Percentiles rank a stretch among this genome's conserved stretches.
phyloP scores from a whole-genome alignment of 64 coral and sea anemone genomes.

The Catalaphyllia jardinei region DNA sequence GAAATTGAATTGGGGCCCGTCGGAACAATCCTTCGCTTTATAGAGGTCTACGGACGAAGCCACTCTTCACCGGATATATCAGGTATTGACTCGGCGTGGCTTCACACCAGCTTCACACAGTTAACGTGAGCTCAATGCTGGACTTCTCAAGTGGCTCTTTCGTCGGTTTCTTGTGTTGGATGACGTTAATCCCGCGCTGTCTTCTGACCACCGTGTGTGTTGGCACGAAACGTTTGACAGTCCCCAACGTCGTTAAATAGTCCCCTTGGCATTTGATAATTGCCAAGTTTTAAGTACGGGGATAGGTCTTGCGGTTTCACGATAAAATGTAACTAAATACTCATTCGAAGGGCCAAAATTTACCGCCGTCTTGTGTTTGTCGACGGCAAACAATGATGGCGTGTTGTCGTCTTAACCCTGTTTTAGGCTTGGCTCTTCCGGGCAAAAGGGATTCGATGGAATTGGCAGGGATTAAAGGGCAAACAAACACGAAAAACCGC shows the following conservation, averaged over 20 bases:
- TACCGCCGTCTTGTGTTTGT: background rate
- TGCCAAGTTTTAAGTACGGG: background rate
- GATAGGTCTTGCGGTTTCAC: background rate
- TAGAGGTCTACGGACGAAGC: background rate
- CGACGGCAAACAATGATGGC: background rate
- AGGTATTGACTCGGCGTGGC: background rate
- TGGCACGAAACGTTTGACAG: constrained; percentile 3
- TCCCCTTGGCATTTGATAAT: background rate
- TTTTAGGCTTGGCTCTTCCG: constrained; percentile 10
- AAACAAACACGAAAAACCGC: constrained; percentile 1
- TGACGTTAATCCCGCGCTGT: background rate
- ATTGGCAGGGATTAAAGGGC: background rate
- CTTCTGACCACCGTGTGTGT: background rate
- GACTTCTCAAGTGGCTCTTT: background rate
- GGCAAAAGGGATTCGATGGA: background rate
- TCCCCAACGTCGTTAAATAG: background rate
- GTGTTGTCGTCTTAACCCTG: background rate
- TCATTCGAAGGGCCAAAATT: background rate
- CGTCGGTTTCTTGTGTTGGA: background rate
- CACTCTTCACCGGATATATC: background rate
- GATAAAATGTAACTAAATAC: constrained; percentile 25
- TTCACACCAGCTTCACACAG: too few relatives aligned
- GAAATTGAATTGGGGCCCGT: background rate
- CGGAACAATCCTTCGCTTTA: background rate
- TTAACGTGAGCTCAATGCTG: background rate